These are phyloP conservation scores for Cetoscarus ocellatus DNA, from an alignment of 2,797 vertebrate genomes.

Conservation along the genomic window DNA sequence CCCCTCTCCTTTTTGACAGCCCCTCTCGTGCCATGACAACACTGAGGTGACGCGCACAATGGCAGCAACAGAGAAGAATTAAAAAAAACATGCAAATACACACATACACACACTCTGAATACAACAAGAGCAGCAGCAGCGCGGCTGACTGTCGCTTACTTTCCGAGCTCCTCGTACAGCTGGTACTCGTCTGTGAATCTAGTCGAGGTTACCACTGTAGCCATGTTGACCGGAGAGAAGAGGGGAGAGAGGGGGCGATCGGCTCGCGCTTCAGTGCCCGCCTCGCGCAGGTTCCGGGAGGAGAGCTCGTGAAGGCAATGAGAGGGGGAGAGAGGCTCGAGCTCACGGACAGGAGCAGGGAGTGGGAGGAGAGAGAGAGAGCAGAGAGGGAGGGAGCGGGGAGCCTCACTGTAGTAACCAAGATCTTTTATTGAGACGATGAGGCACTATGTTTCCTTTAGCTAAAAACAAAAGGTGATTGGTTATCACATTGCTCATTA, in stretches of 20 bases:
- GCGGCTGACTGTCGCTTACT: constrained; percentile 85
- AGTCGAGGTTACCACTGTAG: constrained; percentile 94
- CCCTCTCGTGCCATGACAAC: constrained; percentile 60
- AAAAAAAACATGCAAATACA: constrained; percentile 31
- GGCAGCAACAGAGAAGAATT: constrained; percentile 37
- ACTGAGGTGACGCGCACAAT: constrained; percentile 64
- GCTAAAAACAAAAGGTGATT: neutral
- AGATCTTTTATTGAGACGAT: constrained; percentile 54
- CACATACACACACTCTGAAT: constrained; percentile 31
- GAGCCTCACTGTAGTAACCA: constrained; percentile 57
- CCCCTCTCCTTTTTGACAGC: constrained; percentile 62
- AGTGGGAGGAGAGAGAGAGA: constrained; percentile 36
- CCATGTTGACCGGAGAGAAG: constrained; percentile 85
- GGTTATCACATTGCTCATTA: no score
- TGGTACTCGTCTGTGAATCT: constrained; percentile 97
- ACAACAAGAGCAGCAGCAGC: constrained; percentile 61
- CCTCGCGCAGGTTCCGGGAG: constrained; percentile 80
- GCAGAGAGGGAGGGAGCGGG: constrained; percentile 28
- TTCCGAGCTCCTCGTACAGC: constrained; percentile 97
- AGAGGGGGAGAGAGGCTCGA: constrained; percentile 60
- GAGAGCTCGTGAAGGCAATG: constrained; percentile 81
- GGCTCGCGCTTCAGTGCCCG: constrained; percentile 77
- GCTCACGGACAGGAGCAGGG: constrained; percentile 53
- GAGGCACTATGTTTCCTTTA: constrained; percentile 17
- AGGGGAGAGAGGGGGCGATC: constrained; percentile 59